Percentiles rank a stretch among this genome's conserved stretches.
Evolutionary conservation across 2,888 invertebrate species (phyloP).

Genomic region (Erebia epiphron): DNA sequence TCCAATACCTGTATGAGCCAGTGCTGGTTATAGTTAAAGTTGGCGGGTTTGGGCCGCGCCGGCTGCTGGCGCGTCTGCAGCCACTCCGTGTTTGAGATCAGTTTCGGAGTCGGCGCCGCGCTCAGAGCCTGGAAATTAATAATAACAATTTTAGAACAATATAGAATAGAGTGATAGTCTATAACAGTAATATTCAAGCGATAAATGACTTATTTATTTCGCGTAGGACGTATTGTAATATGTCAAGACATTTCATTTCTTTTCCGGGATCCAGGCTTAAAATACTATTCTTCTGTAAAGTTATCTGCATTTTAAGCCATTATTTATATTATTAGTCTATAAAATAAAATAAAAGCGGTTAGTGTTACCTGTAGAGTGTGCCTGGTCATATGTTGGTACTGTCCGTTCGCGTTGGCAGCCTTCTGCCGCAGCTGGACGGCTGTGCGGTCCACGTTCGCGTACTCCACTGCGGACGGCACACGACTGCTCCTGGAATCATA

Average conservation of each 20-base stretch:
- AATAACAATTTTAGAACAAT: not conserved
- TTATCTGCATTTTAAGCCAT: no score
- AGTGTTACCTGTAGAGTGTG: constrained; percentile 82
- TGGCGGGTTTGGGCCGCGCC: constrained; percentile 72
- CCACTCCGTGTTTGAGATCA: constrained; percentile 88
- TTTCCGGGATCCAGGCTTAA: no score
- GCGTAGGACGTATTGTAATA: no score
- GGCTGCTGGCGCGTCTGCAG: constrained; percentile 85
- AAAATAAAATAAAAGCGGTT: no score
- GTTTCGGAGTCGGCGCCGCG: constrained; percentile 90
- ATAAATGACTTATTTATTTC: no score
- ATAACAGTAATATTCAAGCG: no score
- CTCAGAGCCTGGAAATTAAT: constrained; percentile 82
- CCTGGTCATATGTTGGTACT: constrained; percentile 86
- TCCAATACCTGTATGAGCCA: constrained; percentile 91
- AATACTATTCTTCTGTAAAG: no score
- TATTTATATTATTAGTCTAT: no score
- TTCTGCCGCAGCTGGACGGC: constrained; percentile 56
- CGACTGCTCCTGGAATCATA: constrained; percentile 78
- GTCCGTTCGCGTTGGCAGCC: constrained; percentile 61
- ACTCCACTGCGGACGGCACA: constrained; percentile 83
- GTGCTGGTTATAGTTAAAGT: constrained; percentile 90
- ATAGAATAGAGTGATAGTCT: no score
- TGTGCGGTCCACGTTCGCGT: constrained; percentile 78
- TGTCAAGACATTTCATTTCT: no score